Conservation (phyloP, 2,113 vertebrate genomes). For the Megaceryle torquata region DNA sequence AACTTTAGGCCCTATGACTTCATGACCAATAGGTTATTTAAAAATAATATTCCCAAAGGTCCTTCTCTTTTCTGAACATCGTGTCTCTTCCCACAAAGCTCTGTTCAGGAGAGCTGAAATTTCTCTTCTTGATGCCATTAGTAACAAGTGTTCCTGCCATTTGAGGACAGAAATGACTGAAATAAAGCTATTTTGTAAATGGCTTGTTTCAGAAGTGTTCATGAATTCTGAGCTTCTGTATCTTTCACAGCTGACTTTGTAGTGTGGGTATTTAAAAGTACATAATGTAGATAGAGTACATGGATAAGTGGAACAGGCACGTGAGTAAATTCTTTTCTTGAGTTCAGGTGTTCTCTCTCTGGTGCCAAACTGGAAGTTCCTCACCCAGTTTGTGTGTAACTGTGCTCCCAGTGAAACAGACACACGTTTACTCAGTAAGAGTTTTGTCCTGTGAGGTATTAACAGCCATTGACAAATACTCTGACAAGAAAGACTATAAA, state of each 20-base stretch:
- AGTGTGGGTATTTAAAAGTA: background rate
- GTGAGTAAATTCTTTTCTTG: background rate
- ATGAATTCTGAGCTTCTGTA: background rate
- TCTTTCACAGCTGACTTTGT: background rate
- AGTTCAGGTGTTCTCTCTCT: background rate
- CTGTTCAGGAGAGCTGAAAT: background rate
- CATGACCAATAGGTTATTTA: background rate
- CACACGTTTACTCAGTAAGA: background rate
- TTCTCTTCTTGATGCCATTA: background rate
- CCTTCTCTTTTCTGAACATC: background rate
- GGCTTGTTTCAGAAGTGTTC: background rate
- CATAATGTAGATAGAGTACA: background rate
- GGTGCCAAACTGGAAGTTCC: background rate
- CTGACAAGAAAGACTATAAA: background rate
- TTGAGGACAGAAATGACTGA: background rate
- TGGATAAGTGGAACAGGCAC: background rate
- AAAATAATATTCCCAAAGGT: background rate
- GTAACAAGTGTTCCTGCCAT: background rate
- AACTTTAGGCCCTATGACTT: background rate
- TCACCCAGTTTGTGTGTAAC: rapidly evolving
- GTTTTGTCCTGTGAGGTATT: background rate
- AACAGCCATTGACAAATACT: background rate
- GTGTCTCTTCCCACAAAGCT: background rate
- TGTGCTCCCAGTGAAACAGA: background rate
- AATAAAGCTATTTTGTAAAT: background rate